Conservation (phyloP, 1,140 invertebrate species). For the Drosophila pallidifrons region DNA sequence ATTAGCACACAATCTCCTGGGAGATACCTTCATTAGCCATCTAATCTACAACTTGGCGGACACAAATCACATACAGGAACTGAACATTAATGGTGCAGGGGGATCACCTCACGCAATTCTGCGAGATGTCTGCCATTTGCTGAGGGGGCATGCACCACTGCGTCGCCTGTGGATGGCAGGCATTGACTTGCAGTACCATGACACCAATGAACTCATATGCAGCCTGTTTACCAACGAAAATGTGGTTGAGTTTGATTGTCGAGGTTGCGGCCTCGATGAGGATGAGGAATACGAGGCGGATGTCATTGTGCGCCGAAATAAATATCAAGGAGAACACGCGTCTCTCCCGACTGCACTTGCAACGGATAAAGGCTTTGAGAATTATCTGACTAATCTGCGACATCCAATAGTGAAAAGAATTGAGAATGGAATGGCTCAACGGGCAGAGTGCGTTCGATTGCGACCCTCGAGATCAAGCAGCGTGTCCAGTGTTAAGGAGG, state of each 20-base stretch:
- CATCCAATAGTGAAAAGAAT: constrained; percentile 49
- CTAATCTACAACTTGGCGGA: constrained; percentile 34
- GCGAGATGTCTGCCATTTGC: constrained; percentile 22
- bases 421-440: neutral
- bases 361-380: constrained; percentile 32
- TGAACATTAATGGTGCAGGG: constrained; percentile 49
- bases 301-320: constrained; percentile 65
- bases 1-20: constrained; percentile 58
- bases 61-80: constrained; percentile 50
- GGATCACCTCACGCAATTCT: neutral
- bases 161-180: constrained; percentile 51
- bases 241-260: constrained; percentile 55
- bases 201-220: constrained; percentile 25
- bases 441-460: constrained; percentile 2
- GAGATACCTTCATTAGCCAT: neutral
- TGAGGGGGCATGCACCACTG: constrained; percentile 55
- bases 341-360: neutral
- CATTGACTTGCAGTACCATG: constrained; percentile 4
- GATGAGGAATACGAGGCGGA: constrained; percentile 63
- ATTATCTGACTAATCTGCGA: constrained; percentile 7
- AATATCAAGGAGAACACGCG: constrained; percentile 25
- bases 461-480: neutral
- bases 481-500: neutral
- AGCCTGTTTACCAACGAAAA: constrained; percentile 39
- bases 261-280: constrained; percentile 47